Percentiles rank a stretch among this genome's conserved stretches.
These are phyloP conservation scores for Anguilla obscura DNA, from an alignment of 2,797 vertebrate species.

Conservation along the genomic window DNA sequence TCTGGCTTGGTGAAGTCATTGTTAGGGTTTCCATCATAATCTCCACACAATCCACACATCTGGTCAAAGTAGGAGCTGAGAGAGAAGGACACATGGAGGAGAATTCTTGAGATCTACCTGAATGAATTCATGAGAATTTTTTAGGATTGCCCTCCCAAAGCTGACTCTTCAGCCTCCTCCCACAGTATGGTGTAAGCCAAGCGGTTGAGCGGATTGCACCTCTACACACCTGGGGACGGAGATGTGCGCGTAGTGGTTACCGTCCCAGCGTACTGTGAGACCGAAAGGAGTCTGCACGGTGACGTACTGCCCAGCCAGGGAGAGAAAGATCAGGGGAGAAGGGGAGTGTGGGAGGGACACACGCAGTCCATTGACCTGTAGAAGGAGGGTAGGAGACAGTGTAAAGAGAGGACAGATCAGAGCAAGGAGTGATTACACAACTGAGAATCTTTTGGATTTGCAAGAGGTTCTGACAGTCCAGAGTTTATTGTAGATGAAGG, in stretches of 20 bases:
- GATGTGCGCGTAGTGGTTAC: slow-evolving; percentile 75
- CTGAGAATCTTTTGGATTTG: too few relatives aligned
- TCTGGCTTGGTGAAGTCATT: slow-evolving; percentile 76
- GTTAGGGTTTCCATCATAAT: slow-evolving; percentile 68
- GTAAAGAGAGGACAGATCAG: background rate
- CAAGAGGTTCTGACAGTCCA: background rate
- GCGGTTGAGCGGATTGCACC: background rate
- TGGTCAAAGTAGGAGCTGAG: slow-evolving; percentile 67
- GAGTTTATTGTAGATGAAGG: background rate
- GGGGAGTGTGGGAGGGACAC: slow-evolving; percentile 71
- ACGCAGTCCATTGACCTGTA: slow-evolving; percentile 67
- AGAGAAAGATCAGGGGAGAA: slow-evolving; percentile 63
- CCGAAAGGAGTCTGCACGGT: slow-evolving; percentile 72
- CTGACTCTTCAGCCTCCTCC: background rate
- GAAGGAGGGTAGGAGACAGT: slow-evolving; percentile 15
- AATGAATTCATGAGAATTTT: slow-evolving; percentile 10
- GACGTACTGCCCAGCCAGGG: slow-evolving; percentile 73
- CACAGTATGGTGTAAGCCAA: background rate
- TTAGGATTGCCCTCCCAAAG: background rate
- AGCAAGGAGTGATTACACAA: background rate
- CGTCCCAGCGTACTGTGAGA: slow-evolving; percentile 77
- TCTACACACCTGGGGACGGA: slow-evolving; percentile 72
- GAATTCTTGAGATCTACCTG: slow-evolving; percentile 10
- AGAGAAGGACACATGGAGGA: background rate
- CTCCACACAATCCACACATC: slow-evolving; percentile 81